A percentile compares a stretch with the other conserved stretches of the same genome.
Evolutionary conservation across 2,113 vertebrate species (phyloP).

Genomic region (Nymphicus hollandicus): DNA sequence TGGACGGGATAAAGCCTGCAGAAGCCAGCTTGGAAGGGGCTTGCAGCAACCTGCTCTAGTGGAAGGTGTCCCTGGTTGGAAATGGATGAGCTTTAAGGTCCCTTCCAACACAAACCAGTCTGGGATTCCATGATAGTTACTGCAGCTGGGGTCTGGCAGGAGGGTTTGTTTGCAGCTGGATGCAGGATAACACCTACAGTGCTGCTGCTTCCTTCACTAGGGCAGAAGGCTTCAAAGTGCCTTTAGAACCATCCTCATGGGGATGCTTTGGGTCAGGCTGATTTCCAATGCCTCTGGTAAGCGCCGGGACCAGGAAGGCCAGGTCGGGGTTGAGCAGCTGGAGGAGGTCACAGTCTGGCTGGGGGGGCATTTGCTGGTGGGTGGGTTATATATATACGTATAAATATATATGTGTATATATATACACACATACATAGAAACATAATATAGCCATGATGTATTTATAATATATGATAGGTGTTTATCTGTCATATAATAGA

Average conservation of each 20-base stretch:
- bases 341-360: background rate
- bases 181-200: background rate
- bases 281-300: background rate
- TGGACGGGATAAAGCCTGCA: background rate
- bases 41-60: background rate
- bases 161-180: background rate
- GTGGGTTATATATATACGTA: background rate
- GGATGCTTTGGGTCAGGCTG: accelerated
- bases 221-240: background rate
- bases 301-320: background rate
- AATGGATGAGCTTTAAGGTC: background rate
- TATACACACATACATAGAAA: background rate
- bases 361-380: background rate
- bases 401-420: accelerated
- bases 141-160: background rate
- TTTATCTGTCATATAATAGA: background rate
- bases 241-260: background rate
- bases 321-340: background rate
- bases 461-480: background rate
- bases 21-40: background rate
- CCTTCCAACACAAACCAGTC: background rate
- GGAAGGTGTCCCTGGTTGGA: background rate
- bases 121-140: background rate
- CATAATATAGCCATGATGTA: background rate
- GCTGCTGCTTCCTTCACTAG: background rate